A percentile compares a stretch with the other conserved stretches of the same genome.
These are phyloP conservation scores for Stomatorhinus walkeri DNA, from an alignment of 2,797 vertebrate species.

Conservation along the genomic window DNA sequence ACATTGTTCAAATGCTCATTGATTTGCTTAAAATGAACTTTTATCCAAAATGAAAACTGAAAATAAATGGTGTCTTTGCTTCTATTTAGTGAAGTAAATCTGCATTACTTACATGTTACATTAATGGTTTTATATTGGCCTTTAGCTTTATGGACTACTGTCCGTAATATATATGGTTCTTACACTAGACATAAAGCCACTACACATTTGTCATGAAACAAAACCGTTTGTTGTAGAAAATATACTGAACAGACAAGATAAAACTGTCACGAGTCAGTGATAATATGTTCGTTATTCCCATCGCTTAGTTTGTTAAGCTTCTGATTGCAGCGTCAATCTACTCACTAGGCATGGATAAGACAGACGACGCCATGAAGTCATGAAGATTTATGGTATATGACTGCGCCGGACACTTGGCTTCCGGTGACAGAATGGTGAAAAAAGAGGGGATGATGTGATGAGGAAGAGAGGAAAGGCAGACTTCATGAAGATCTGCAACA, in stretches of 20 bases:
- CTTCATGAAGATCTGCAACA: slow-evolving; percentile 13
- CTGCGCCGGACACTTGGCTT: neutral
- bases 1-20: neutral
- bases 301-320: neutral
- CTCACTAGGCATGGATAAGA: neutral
- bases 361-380: neutral
- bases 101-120: neutral
- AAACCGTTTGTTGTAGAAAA: neutral
- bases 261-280: neutral
- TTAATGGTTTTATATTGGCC: neutral
- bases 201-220: neutral
- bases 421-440: neutral
- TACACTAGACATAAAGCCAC: neutral
- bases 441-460: neutral
- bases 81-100: neutral
- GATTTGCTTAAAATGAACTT: neutral
- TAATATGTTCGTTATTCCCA: neutral
- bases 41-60: neutral
- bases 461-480: neutral
- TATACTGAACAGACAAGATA: neutral
- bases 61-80: neutral
- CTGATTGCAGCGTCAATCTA: neutral
- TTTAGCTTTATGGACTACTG: neutral
- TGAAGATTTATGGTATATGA: neutral
- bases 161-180: neutral